A percentile compares a stretch with the other conserved stretches of the same genome.
Conservation (phyloP, 2,888 invertebrate genomes). For the Tetragonula carbonaria region DNA sequence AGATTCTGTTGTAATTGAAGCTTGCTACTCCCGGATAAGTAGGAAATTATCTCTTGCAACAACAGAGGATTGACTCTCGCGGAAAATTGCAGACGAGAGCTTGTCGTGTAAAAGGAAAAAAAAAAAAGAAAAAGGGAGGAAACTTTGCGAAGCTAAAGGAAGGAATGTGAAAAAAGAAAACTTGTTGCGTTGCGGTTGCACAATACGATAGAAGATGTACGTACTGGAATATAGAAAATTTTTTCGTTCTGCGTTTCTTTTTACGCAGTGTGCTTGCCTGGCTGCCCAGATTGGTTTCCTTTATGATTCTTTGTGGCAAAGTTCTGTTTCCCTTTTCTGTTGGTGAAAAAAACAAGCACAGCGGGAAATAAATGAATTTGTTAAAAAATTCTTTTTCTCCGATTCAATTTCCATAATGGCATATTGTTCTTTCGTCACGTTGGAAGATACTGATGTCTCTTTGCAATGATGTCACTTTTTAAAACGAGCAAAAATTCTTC, state of each 20-base stretch:
- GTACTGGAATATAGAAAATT: neutral
- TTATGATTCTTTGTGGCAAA: neutral
- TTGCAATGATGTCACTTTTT: no score
- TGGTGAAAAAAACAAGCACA: no score
- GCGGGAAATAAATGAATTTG: neutral
- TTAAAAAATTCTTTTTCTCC: neutral
- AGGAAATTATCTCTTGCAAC: neutral
- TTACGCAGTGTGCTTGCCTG: neutral
- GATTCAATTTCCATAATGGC: neutral
- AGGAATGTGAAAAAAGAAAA: neutral
- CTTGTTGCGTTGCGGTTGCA: neutral
- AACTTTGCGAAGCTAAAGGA: neutral
- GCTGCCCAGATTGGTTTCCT: constrained; percentile 13
- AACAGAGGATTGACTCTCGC: neutral
- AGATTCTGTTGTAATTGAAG: neutral
- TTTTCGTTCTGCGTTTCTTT: constrained; percentile 2
- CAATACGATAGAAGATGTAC: neutral
- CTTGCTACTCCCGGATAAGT: neutral
- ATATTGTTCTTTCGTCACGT: no score
- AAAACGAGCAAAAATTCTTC: no score
- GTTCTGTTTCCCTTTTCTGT: neutral
- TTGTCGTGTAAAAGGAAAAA: neutral
- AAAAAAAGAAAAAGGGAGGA: no score
- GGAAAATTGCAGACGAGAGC: neutral
- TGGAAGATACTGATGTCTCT: no score